Evolutionary conservation across 2,797 vertebrate species (phyloP).

Genomic region (Danio kyathit): DNA sequence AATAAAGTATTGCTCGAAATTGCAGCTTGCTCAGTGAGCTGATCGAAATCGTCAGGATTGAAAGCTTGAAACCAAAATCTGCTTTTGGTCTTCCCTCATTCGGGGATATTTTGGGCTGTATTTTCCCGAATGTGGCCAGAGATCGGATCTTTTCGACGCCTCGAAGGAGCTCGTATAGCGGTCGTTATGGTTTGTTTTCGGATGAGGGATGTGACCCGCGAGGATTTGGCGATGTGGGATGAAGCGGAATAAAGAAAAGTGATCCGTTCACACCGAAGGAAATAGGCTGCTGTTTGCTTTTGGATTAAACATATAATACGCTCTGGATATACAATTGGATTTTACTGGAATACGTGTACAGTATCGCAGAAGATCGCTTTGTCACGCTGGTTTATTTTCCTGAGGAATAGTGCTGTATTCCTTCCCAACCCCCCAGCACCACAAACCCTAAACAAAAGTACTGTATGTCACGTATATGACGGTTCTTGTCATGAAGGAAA

Average conservation of each 20-base stretch:
- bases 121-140: conserved; percentile 20
- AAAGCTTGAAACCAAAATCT: conserved; percentile 23
- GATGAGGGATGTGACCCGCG: conserved; percentile 61
- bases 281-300: conserved; percentile 34
- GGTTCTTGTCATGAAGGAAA: conserved; percentile 86
- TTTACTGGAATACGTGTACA: conserved; percentile 38
- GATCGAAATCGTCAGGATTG: conserved; percentile 49
- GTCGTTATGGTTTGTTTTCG: conserved; percentile 55
- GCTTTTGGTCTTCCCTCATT: conserved; percentile 28
- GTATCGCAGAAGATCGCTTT: conserved; percentile 42
- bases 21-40: conserved; percentile 47
- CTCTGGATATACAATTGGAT: conserved; percentile 48
- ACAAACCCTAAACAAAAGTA: conserved; percentile 61
- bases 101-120: neutral
- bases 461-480: conserved; percentile 63
- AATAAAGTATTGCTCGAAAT: conserved; percentile 51
- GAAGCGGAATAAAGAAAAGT: conserved; percentile 64
- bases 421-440: conserved; percentile 48
- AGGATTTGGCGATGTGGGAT: conserved; percentile 60
- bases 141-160: conserved; percentile 22
- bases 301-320: conserved; percentile 7
- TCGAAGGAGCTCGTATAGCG: conserved; percentile 43
- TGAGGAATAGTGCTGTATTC: conserved; percentile 54
- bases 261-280: conserved; percentile 54
- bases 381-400: conserved; percentile 49